A percentile compares a stretch with the other conserved stretches of the same genome.
Conservation (phyloP, 2,888 invertebrate genomes). For the Pedicia rivosa region DNA sequence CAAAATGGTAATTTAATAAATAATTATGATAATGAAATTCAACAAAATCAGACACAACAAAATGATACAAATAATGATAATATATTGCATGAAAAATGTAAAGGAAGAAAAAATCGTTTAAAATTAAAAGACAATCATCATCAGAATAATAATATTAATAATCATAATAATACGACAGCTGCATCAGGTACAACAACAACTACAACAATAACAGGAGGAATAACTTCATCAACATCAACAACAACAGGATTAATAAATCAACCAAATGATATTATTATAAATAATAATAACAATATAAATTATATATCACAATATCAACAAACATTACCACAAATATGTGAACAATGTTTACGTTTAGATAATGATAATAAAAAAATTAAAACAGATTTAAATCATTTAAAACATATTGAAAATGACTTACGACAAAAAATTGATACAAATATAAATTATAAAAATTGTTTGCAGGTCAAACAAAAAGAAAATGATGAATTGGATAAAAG, state of each 20-base stretch:
- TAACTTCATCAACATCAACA: slow-evolving; percentile 19
- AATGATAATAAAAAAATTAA: slow-evolving; percentile 30
- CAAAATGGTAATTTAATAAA: slow-evolving; percentile 24
- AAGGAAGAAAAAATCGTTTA: slow-evolving; percentile 21
- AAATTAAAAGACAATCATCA: slow-evolving; percentile 19
- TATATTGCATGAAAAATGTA: slow-evolving; percentile 1
- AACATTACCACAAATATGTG: slow-evolving; percentile 24
- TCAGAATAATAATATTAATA: slow-evolving; percentile 11
- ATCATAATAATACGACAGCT: not conserved
- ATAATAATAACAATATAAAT: too few relatives aligned
- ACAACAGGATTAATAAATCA: slow-evolving; percentile 19
- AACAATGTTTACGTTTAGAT: slow-evolving; percentile 28
- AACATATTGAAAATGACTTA: slow-evolving; percentile 30
- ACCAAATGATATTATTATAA: too few relatives aligned
- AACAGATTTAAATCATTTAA: slow-evolving; percentile 28
- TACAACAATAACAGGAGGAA: slow-evolving; percentile 1
- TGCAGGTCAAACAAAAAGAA: slow-evolving; percentile 54
- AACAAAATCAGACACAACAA: not conserved
- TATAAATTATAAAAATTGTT: slow-evolving; percentile 55
- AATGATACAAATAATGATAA: slow-evolving; percentile 2
- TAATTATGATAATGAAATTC: slow-evolving; percentile 22
- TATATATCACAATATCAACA: slow-evolving; percentile 1
- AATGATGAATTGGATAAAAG: slow-evolving; percentile 78
- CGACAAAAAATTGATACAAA: slow-evolving; percentile 36
- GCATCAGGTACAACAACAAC: not conserved